phyloP scores from a whole-genome alignment of 2,797 vertebrate genomes.

The Argyrosomus regius region DNA sequence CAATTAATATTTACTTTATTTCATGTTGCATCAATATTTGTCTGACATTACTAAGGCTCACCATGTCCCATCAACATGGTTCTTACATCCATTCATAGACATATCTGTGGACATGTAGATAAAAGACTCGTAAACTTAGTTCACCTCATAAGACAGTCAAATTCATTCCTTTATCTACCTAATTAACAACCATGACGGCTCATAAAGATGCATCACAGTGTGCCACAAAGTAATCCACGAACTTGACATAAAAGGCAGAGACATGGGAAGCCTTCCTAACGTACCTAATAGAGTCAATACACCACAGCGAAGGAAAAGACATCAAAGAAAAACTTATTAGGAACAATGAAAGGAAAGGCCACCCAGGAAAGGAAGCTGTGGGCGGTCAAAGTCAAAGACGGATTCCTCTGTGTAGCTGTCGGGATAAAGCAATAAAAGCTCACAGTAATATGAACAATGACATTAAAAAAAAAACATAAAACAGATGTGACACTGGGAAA shows the following conservation, averaged over 20 bases:
- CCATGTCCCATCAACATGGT: too few relatives aligned
- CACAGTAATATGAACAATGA: neutral
- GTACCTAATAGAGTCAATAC: neutral
- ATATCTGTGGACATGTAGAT: too few relatives aligned
- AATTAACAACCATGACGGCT: neutral
- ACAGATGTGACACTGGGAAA: neutral
- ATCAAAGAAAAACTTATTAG: neutral
- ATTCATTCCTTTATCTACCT: neutral
- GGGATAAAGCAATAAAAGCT: neutral
- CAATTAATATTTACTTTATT: too few relatives aligned
- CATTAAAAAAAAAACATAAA: neutral
- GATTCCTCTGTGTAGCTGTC: too few relatives aligned
- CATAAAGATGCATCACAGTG: neutral
- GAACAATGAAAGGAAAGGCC: neutral
- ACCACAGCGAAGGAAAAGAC: neutral
- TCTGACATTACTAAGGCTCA: too few relatives aligned
- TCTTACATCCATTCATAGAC: too few relatives aligned
- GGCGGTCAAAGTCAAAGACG: neutral
- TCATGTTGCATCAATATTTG: too few relatives aligned
- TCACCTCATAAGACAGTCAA: too few relatives aligned
- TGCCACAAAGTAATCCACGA: neutral
- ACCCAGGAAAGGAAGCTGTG: neutral
- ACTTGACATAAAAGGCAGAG: neutral
- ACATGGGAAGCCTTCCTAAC: neutral
- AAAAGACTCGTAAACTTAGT: too few relatives aligned